Evolutionary conservation across 2,113 vertebrate genomes (phyloP).

Genomic region (Stercorarius parasiticus): DNA sequence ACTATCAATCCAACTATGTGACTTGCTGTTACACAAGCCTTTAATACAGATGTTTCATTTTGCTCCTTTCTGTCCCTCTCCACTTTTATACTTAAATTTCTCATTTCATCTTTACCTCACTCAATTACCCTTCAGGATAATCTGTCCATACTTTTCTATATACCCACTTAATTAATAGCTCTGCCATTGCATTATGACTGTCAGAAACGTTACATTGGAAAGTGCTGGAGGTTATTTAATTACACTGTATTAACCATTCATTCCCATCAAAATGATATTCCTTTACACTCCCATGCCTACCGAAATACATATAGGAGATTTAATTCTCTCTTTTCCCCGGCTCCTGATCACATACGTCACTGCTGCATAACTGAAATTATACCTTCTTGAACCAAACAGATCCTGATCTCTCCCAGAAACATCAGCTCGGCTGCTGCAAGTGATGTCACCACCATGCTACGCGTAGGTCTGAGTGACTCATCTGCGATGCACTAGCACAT

Average conservation of each 20-base stretch:
- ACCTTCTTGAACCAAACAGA: background rate
- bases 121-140: constrained; percentile 66
- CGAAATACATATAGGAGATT: background rate
- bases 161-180: constrained; percentile 53
- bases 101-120: constrained; percentile 61
- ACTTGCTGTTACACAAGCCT: background rate
- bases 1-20: background rate
- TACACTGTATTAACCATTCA: constrained; percentile 59
- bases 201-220: constrained; percentile 14
- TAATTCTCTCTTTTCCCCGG: background rate
- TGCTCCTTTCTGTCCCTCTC: constrained; percentile 14
- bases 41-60: background rate
- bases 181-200: constrained; percentile 33
- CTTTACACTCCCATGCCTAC: constrained; percentile 22
- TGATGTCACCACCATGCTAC: accelerated
- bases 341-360: background rate
- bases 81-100: constrained; percentile 47
- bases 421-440: background rate
- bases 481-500: accelerated
- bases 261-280: constrained; percentile 48
- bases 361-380: background rate
- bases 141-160: constrained; percentile 49
- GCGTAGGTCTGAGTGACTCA: accelerated
- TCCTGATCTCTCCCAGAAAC: background rate
- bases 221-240: constrained; percentile 65